Evolutionary conservation across 2,113 vertebrate species (phyloP), one percentile per base, ranked within the genome.

Genomic region (Pungitius pungitius): DNA sequence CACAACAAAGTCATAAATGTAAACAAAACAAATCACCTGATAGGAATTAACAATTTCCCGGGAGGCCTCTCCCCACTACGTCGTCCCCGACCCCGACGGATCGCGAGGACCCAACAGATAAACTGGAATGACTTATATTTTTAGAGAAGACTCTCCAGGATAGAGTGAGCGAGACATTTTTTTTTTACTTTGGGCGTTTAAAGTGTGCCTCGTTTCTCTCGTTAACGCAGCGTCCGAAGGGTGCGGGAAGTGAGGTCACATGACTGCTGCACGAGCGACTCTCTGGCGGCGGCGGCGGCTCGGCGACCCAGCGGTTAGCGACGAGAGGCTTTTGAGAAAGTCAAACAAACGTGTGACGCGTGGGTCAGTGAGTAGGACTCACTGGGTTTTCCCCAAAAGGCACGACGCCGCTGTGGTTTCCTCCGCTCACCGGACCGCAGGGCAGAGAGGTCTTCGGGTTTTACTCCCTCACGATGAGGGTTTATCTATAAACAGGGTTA

Each of bases 101-200:
- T 76, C 82, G 59, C 37, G 61, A 84, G 83, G 92, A 94, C 70
- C 93, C 90, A 94, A 93, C 92, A 6, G 91, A 93, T 73, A 94
- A 94, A 95, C 95, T 95, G 96, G 96, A 98, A 97, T 96, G 96
- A 96, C 95, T 96, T 95, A 62, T 95, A 62, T 94, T 95, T n/a
- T 95, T 81, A 83, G 81, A 90, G 94, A 96, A 96, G 93, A 96
- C 95, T 95, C 96, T 97, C 96, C 96, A 98, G 96, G 96, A 98
- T 97, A 98, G 96, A 98, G 97, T 98, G 96, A 99, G 96, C 96
- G 93, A 91, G 80, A 91, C 74, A 92, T 95, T 52, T 24, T 54
- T 73, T 86, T 73, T 54, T 72, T 55, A 64, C 87, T 70, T 87
- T 80, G 78, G n/a, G 52, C 39, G 33, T 63, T 14, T 30, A 6